phyloP scores from a whole-genome alignment of 2,113 vertebrate genomes.

The Chloebia gouldiae region DNA sequence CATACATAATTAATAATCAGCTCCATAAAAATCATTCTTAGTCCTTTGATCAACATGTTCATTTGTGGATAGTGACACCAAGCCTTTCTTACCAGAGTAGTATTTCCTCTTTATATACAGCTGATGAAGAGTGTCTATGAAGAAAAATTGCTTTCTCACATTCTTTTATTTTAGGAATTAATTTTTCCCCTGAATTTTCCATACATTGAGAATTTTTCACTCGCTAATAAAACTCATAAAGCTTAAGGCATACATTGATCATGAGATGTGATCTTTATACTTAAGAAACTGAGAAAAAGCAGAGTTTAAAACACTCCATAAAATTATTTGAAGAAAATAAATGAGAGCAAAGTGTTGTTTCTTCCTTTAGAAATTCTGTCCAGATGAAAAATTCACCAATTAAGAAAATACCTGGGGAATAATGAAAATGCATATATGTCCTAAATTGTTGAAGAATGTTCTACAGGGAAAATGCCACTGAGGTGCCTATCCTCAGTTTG shows the following conservation, averaged over 20 bases:
- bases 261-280: not conserved
- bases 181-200: not conserved
- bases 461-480: not conserved
- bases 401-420: not conserved
- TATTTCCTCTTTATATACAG: not conserved
- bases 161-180: not conserved
- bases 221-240: not conserved
- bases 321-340: not conserved
- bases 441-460: not conserved
- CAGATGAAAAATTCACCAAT: not conserved
- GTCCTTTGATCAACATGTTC: not conserved
- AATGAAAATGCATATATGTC: not conserved
- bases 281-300: not conserved
- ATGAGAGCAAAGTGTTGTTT: not conserved
- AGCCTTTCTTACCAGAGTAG: not conserved
- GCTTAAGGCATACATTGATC: not conserved
- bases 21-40: not conserved
- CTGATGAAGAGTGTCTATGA: not conserved
- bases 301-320: not conserved
- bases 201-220: not conserved
- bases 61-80: not conserved
- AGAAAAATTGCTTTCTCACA: not conserved
- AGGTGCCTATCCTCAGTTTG: not conserved
- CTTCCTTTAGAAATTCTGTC: not conserved
- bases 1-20: slow-evolving; percentile 21